phyloP scores from a whole-genome alignment of 1,140 invertebrate species.

The Aphelenchoides avenae region DNA sequence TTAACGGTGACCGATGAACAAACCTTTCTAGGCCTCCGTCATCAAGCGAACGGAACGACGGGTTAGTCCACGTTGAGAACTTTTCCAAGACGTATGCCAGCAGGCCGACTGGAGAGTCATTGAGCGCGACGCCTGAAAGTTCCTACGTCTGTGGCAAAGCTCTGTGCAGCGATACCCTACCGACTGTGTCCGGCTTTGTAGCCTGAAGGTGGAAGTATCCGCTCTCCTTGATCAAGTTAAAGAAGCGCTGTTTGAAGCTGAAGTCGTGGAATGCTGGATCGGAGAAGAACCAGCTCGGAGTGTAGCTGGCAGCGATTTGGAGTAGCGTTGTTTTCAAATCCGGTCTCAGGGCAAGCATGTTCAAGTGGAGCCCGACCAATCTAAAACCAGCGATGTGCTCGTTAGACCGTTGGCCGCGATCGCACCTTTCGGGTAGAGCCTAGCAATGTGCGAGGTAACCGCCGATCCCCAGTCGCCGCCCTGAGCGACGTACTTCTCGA shows the following conservation, averaged over 20 bases:
- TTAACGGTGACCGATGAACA: background rate
- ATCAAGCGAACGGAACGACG: constrained; percentile 51
- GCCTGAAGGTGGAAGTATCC: constrained; percentile 75
- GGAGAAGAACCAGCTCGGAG: constrained; percentile 63
- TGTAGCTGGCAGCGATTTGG: too few species aligned
- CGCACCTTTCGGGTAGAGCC: constrained; percentile 67
- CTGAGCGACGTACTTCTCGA: constrained; percentile 73
- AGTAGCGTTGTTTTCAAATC: too few species aligned
- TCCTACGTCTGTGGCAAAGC: background rate
- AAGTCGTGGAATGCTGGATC: constrained; percentile 64
- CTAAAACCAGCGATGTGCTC: constrained; percentile 38
- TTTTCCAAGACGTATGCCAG: constrained; percentile 81
- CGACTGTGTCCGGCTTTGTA: constrained; percentile 81
- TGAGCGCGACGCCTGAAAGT: constrained; percentile 39
- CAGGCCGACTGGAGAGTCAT: constrained; percentile 68
- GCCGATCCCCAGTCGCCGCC: constrained; percentile 72
- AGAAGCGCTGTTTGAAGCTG: constrained; percentile 64
- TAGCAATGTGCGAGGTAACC: constrained; percentile 64
- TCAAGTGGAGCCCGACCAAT: constrained; percentile 69
- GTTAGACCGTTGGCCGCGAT: background rate
- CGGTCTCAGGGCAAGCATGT: too few species aligned
- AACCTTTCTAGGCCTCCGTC: constrained; percentile 66
- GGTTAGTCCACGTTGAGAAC: constrained; percentile 73
- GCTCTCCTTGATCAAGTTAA: constrained; percentile 67
- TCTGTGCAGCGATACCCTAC: constrained; percentile 50